Conservation (phyloP, 2,797 vertebrate species). For the Chromobotia macracanthus region DNA sequence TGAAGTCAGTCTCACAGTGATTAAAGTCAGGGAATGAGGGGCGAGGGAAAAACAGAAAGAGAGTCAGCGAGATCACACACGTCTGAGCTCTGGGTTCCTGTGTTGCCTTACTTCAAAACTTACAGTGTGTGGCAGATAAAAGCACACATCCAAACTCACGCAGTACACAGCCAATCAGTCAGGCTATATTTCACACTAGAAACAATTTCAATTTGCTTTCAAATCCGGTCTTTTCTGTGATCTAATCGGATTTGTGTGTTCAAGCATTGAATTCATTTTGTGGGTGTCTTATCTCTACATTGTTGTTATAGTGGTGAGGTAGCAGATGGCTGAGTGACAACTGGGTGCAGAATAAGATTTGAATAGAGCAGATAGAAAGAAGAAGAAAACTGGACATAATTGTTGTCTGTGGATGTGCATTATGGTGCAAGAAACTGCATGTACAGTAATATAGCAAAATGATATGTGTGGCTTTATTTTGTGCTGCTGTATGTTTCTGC, state of each 20-base stretch:
- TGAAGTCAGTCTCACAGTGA: conserved; percentile 53
- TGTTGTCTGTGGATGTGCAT: background rate
- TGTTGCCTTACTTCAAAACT: background rate
- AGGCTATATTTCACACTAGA: background rate
- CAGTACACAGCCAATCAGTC: background rate
- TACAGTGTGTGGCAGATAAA: conserved; percentile 1
- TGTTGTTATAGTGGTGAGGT: conserved; percentile 2
- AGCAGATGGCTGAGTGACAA: background rate
- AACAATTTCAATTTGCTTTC: background rate
- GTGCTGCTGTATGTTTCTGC: background rate
- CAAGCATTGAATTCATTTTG: background rate
- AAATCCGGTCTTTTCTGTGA: background rate
- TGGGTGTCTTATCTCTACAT: background rate
- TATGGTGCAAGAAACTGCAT: background rate
- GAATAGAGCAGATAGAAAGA: no score
- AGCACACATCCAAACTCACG: background rate
- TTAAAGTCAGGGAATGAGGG: conserved; percentile 48
- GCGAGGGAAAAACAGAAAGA: conserved; percentile 11
- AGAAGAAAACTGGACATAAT: background rate
- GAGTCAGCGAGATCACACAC: background rate
- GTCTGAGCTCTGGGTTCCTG: conserved; percentile 19
- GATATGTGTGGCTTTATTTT: background rate
- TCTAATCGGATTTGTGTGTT: background rate
- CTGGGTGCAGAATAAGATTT: no score
- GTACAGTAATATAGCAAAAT: background rate